phyloP scores from a whole-genome alignment of 2,113 vertebrate species.

The Triplophysa rosa region DNA sequence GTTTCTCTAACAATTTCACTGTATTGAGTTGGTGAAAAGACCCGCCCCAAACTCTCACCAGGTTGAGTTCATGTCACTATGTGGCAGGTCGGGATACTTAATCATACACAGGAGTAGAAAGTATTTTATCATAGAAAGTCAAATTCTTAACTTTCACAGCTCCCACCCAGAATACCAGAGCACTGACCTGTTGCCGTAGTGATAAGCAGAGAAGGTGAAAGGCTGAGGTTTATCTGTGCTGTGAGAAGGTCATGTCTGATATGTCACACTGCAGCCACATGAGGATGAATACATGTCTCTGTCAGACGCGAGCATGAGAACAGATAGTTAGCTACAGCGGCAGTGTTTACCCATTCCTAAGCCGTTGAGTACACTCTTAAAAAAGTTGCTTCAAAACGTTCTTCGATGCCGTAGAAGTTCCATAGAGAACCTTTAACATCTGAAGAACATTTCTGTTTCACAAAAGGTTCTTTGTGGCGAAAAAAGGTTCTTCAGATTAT shows the following conservation, averaged over 20 bases:
- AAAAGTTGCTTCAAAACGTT: too few relatives aligned
- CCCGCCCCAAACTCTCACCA: neutral
- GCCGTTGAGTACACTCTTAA: too few relatives aligned
- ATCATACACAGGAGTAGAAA: neutral
- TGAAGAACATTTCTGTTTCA: too few relatives aligned
- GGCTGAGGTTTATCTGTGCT: conserved; percentile 10
- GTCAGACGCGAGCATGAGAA: neutral
- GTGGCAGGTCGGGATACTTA: neutral
- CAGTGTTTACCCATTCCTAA: too few relatives aligned
- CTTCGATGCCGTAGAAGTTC: too few relatives aligned
- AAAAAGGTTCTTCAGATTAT: too few relatives aligned
- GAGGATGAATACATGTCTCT: neutral
- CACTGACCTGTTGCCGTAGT: conserved; percentile 22
- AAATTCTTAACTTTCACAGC: neutral
- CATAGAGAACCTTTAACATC: too few relatives aligned
- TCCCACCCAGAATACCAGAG: neutral
- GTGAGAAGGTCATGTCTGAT: conserved; percentile 13
- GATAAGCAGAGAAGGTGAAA: conserved; percentile 2
- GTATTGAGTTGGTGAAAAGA: neutral
- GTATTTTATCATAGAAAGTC: neutral
- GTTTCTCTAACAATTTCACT: neutral
- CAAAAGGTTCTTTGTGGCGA: too few relatives aligned
- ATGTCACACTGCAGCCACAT: neutral
- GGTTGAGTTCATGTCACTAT: neutral
- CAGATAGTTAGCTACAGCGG: neutral